A percentile compares a stretch with the other conserved stretches of the same genome.
These are phyloP conservation scores for Cyclina sinensis DNA, from an alignment of 1,140 invertebrate species.

Conservation along the genomic window DNA sequence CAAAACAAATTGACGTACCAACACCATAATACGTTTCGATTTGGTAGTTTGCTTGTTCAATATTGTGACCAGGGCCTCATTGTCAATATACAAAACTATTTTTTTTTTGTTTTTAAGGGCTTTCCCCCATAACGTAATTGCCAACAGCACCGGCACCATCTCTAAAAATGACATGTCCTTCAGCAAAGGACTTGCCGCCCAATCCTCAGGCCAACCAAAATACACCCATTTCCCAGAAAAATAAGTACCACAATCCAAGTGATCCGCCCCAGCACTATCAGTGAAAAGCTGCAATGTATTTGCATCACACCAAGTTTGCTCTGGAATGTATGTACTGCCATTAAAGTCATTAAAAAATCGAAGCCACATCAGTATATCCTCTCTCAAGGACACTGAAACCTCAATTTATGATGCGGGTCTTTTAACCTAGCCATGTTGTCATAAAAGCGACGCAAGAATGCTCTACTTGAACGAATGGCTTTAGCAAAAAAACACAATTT, in stretches of 20 bases:
- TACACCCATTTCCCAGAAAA: constrained; percentile 29
- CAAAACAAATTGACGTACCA: constrained; percentile 55
- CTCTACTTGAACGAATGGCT: constrained; percentile 28
- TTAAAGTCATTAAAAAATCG: constrained; percentile 62
- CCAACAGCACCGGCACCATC: constrained; percentile 62
- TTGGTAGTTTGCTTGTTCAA: constrained; percentile 61
- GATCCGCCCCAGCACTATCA: constrained; percentile 16
- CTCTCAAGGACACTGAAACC: background rate
- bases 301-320: background rate
- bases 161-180: constrained; percentile 63
- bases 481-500: background rate
- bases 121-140: constrained; percentile 11
- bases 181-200: constrained; percentile 1
- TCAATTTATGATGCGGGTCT: constrained; percentile 7
- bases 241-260: constrained; percentile 8
- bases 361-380: constrained; percentile 51
- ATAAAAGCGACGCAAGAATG: constrained; percentile 48
- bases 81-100: constrained; percentile 40
- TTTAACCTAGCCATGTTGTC: constrained; percentile 42
- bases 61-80: constrained; percentile 62
- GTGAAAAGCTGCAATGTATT: constrained; percentile 25
- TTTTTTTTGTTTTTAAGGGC: constrained; percentile 15
- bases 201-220: background rate
- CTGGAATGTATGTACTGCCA: background rate
- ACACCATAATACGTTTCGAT: constrained; percentile 52